Base-by-base conservation (phyloP, 2,888 invertebrate species). In the Oscheius sp. region DNA sequence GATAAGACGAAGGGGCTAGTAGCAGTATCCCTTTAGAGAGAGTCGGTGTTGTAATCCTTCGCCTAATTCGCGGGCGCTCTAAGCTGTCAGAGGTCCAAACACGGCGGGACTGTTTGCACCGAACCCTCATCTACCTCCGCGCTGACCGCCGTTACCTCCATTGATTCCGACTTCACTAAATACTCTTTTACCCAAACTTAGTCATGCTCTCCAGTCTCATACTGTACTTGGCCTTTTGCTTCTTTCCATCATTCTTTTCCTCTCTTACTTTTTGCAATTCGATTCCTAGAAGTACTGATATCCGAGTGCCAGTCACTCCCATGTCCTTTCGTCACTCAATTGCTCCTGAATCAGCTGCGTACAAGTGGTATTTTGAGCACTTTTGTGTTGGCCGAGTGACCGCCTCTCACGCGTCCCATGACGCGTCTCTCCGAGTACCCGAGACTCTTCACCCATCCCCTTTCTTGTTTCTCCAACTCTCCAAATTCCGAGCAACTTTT, bases 21-120 rank as follows among this genome's bases (percentile, higher is more conserved):
- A 42, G 42, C 21, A 21, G 55, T 21, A 55, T 55, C n/a, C 32
- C 55, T 13, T 32, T 32, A 55, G 55, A 55, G 21, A 9, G 21
- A 21, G 55, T 55, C 29, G 48, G 68, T 68, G 68, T 68, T 68
- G 68, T 68, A 68, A 68, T 68, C 68, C 53, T 51, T 55, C 53
- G 68, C 53, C 68, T 68, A 68, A 68, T 68, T 68, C 68, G 70
- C 70, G 59, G 55, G 65, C 32, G 48, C 59, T 58, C 70, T 70
- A 70, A 70, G 70, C 70, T 70, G 70, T 70, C 70, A 70, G 47
- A 42, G 59, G 58, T 33, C 70, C 70, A 70, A 70, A 70, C 70
- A 70, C 47, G 68, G 21, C 21, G 21, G 21, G 70, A 37, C 58
- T 70, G 48, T 70, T 70, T 70, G 70, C 70, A 35, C 58, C 70